Base-by-base conservation (phyloP, 2,888 invertebrate genomes). In the Spatulosminthurus flaviceps region DNA sequence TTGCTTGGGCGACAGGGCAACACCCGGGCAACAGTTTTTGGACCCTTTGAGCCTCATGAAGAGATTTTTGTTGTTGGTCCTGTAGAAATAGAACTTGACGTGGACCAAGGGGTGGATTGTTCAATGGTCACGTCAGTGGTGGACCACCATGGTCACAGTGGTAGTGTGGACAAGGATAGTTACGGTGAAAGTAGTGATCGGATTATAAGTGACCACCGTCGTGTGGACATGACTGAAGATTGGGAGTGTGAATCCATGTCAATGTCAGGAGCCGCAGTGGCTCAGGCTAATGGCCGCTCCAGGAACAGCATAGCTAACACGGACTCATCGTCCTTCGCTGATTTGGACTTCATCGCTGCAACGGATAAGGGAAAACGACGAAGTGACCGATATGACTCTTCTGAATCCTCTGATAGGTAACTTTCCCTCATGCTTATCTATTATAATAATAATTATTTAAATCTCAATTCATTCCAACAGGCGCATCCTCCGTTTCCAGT, bases 321-420 rank as follows among this genome's bases (percentile, higher is more conserved):
- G 11, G 80, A 81, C 78, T 81, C 82, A 5, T 80, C 80, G 34
- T 82, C 79, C 61, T 81, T 81, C 24, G 72, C 78, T 26, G 80
- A 82, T 67, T 80, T 82, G 42, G 83, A 82, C 60, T 83, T 83
- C 64, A 81, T 82, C 19, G 41, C 16, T n/a, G 70, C n/a, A 19
- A 41, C 29, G 0, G 82, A 83, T 43, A 83, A 84, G 60, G 80
- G 82, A 89, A 95, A 94, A 90, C 91, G 95, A 89, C 94, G 95
- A 89, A 91, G 93, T 88, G 94, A 95, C 91, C 92, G 95, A 90
- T 95, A 94, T 90, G 95, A 95, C 91, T 95, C 95, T 89, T 95
- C 95, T 87, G 95, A 95, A 90, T 95, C 95, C 87, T 95, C 95
- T 89, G 95, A 95, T 93, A 95, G 95, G 95, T 95, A 89, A 91